Conservation (phyloP, 2,113 vertebrate species). For the Hydropotes inermis region DNA sequence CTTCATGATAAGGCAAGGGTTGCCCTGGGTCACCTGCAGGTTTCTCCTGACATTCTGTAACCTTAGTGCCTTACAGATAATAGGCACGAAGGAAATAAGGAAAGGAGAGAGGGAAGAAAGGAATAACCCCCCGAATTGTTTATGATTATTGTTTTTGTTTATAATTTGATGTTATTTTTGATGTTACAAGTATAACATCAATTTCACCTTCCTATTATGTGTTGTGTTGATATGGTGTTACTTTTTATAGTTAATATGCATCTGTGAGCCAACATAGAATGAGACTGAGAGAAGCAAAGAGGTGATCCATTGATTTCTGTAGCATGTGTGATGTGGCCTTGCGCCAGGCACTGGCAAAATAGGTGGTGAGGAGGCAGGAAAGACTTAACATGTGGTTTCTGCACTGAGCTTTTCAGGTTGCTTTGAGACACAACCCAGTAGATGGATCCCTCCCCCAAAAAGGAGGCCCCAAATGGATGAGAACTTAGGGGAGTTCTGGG, state of each 20-base stretch:
- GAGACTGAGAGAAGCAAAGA: background rate
- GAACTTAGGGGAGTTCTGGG: background rate
- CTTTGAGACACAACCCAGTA: fast-evolving
- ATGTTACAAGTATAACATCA: background rate
- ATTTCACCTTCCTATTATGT: background rate
- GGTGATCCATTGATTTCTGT: background rate
- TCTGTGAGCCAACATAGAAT: background rate
- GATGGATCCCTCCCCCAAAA: background rate
- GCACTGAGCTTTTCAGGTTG: background rate
- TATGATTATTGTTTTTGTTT: background rate
- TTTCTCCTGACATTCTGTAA: background rate
- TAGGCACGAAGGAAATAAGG: background rate
- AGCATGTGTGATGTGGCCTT: fast-evolving
- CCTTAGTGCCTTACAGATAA: background rate
- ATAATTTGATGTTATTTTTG: background rate
- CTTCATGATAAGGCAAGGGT: background rate
- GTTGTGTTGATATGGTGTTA: background rate
- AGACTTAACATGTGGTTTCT: background rate
- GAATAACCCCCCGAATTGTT: background rate
- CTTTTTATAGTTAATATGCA: background rate
- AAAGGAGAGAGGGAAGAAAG: background rate
- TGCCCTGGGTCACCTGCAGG: background rate
- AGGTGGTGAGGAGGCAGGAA: background rate
- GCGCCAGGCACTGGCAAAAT: background rate
- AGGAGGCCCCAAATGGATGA: background rate